Conservation (phyloP, 2,113 vertebrate species). For the Isurus oxyrinchus region DNA sequence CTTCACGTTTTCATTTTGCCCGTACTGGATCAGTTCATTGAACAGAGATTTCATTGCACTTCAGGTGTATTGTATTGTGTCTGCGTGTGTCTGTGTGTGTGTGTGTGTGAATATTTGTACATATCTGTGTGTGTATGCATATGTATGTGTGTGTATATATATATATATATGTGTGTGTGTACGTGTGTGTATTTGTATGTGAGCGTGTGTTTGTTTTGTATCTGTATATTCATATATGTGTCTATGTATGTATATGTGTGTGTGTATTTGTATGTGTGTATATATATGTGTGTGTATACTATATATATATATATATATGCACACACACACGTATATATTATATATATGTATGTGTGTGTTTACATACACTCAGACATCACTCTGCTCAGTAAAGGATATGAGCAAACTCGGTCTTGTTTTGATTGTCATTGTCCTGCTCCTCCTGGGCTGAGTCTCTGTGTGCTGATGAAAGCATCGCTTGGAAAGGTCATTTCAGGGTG, state of each 20-base stretch:
- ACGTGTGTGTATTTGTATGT: neutral
- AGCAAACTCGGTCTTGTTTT: neutral
- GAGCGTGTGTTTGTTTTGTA: no score
- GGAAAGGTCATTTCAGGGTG: neutral
- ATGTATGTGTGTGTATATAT: neutral
- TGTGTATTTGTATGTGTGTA: slow-evolving; percentile 42
- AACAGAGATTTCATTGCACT: neutral
- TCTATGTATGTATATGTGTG: slow-evolving; percentile 42
- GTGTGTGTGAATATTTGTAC: slow-evolving; percentile 31
- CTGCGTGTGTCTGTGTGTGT: slow-evolving; percentile 36
- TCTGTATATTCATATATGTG: neutral
- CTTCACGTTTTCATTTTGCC: neutral
- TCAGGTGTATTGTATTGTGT: neutral
- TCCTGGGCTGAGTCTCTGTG: neutral
- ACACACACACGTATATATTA: no score
- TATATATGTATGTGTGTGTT: neutral
- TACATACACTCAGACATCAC: neutral
- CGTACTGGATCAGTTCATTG: neutral
- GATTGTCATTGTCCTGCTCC: neutral
- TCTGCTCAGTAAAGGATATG: neutral
- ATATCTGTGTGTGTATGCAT: neutral
- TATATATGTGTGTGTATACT: slow-evolving; percentile 36
- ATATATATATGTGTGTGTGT: slow-evolving; percentile 42
- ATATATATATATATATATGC: neutral
- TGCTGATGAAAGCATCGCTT: neutral